Percentiles rank a stretch among this genome's conserved stretches.
Evolutionary conservation across 2,113 vertebrate species (phyloP).

Genomic region (Scopus umbretta): DNA sequence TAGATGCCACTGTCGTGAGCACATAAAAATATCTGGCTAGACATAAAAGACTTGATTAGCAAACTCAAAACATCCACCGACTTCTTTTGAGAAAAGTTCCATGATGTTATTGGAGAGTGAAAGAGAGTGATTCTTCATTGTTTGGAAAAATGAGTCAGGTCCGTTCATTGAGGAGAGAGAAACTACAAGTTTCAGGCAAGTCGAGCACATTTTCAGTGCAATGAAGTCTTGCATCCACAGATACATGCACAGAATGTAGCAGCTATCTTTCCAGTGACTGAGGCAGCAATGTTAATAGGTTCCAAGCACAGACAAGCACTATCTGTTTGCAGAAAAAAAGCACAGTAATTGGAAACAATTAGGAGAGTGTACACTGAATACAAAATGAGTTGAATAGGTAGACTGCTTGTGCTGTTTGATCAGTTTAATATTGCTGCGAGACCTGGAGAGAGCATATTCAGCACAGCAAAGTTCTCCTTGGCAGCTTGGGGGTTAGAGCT

Average conservation of each 20-base stretch:
- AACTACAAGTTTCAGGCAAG: background rate
- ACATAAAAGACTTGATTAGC: background rate
- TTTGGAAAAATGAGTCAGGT: background rate
- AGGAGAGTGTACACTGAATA: background rate
- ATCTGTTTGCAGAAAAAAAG: background rate
- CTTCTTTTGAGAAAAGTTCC: background rate
- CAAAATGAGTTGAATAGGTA: background rate
- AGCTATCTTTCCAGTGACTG: background rate
- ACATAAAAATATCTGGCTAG: background rate
- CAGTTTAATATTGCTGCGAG: background rate
- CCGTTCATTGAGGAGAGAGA: background rate
- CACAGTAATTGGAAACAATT: conserved; percentile 39
- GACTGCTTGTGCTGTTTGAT: background rate
- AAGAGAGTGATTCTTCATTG: background rate
- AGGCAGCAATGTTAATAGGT: background rate
- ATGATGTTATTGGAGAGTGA: background rate
- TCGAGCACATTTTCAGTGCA: background rate
- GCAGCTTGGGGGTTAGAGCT: background rate
- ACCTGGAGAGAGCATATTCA: background rate
- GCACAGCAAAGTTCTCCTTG: background rate
- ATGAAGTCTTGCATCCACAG: background rate
- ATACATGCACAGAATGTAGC: background rate
- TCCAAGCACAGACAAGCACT: background rate
- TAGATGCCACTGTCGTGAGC: background rate
- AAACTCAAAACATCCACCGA: background rate